These are phyloP conservation scores for Sminthurinus aureus DNA, from an alignment of 2,888 invertebrate species.

Conservation along the genomic window DNA sequence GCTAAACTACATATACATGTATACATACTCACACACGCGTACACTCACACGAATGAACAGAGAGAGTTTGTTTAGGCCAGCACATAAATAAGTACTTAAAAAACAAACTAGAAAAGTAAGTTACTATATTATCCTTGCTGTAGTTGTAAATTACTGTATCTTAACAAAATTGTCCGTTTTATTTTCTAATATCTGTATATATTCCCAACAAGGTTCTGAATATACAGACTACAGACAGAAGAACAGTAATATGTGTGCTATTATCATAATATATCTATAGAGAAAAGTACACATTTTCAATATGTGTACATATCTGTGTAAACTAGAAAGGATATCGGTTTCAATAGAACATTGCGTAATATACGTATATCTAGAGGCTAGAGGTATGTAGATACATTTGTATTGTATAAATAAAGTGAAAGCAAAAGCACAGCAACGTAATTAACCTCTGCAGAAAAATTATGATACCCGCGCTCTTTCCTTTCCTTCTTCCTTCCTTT, in stretches of 20 bases:
- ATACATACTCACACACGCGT: not conserved
- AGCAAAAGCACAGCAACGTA: slow-evolving; percentile 39
- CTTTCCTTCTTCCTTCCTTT: not conserved
- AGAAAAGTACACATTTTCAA: not conserved
- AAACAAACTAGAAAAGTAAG: slow-evolving; percentile 42
- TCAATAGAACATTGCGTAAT: too few relatives aligned
- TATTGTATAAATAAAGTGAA: slow-evolving; percentile 21
- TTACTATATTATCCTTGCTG: slow-evolving; percentile 40
- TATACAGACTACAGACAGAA: not conserved
- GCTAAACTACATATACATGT: not conserved
- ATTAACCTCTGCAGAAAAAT: slow-evolving; percentile 50
- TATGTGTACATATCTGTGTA: not conserved
- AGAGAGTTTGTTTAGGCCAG: slow-evolving; percentile 40
- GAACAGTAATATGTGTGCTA: not conserved
- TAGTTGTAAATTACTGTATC: slow-evolving; percentile 42
- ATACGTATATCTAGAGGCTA: not conserved
- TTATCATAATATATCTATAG: not conserved
- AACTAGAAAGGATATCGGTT: not conserved
- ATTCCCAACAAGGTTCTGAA: not conserved
- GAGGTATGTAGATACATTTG: not conserved
- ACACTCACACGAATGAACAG: not conserved
- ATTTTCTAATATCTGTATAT: slow-evolving; percentile 12
- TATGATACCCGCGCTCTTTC: slow-evolving; percentile 36
- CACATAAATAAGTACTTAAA: slow-evolving; percentile 40
- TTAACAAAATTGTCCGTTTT: slow-evolving; percentile 42